Evolutionary conservation across 2,797 vertebrate species (phyloP), one percentile per base, ranked within the genome.

Genomic region (Lophura swinhoii): DNA sequence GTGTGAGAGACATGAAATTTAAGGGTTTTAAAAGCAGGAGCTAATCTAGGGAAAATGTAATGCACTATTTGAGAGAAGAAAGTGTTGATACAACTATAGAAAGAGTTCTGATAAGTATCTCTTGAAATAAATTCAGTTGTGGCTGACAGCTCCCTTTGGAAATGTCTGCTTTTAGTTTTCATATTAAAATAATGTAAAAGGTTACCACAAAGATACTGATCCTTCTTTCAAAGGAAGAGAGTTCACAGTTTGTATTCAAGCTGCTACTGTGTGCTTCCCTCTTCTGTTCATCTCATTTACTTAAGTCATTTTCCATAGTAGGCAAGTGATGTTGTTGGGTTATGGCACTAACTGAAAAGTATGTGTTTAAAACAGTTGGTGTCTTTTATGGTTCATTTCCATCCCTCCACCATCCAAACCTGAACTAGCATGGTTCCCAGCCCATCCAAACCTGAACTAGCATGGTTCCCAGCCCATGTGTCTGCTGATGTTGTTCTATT

Each of bases 121-220:
- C 41, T 35, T 62, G 76, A 88, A 87, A 68, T 67, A 46, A 92
- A 93, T 70, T 89, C 60, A 55, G 46, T 81, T 28, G 82, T 90
- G 66, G 55, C 79, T 88, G 88, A 85, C 67, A 73, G 60, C 58
- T 96, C 35, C 44, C 64, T 93, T 82, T 87, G 74, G 93, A 93
- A 93, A 46, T 31, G 22, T 91, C 91, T 60, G 67, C 87, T 82
- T 95, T 91, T 87, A 49, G 80, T 95, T 93, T 93, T 94, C 55
- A 14, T 72, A 37, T 94, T 95, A 95, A 93, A 95, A 48, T 89
- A 49, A 16, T 48, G 33, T 58, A 31, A 93, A 94, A 82, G 69
- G 75, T 69, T 87, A 31, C 60, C 35, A 29, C 55, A 37, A 88
- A 90, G 78, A 59, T 72, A 90, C 20, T 58, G 92, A 94, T 93